Conservation (phyloP, 2,113 vertebrate species). For the Acanthochromis polyacanthus region DNA sequence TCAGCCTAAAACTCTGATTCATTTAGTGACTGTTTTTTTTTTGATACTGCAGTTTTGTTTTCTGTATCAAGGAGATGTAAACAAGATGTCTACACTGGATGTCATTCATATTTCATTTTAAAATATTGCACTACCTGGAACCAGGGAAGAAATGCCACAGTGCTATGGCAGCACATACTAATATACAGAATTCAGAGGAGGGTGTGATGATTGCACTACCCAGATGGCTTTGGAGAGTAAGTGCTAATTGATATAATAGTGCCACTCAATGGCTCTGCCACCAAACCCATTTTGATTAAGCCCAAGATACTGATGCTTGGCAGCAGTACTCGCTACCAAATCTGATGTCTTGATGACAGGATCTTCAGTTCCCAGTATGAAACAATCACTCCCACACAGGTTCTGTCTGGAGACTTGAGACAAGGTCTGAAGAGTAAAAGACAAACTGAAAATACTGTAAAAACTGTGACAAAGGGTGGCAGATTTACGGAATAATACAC, state of each 20-base stretch:
- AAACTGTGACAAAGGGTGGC: conserved; percentile 11
- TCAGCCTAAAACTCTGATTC: background rate
- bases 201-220: conserved; percentile 43
- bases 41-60: background rate
- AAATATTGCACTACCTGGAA: background rate
- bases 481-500: background rate
- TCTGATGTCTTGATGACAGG: conserved; percentile 72
- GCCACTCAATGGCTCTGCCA: conserved; percentile 68
- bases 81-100: background rate
- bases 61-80: background rate
- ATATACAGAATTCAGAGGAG: conserved; percentile 27
- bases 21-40: background rate
- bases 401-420: conserved; percentile 33
- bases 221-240: conserved; percentile 69
- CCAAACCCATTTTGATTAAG: conserved; percentile 79
- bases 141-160: conserved; percentile 7
- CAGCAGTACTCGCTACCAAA: conserved; percentile 33
- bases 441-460: conserved; percentile 34
- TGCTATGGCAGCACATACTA: conserved; percentile 4
- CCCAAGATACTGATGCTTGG: conserved; percentile 62
- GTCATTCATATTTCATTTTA: background rate
- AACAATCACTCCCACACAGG: conserved; percentile 49
- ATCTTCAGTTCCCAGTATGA: conserved; percentile 62
- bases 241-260: conserved; percentile 71
- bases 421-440: conserved; percentile 15